Evolutionary conservation across 2,797 vertebrate species (phyloP).

Genomic region (Pygocentrus nattereri): DNA sequence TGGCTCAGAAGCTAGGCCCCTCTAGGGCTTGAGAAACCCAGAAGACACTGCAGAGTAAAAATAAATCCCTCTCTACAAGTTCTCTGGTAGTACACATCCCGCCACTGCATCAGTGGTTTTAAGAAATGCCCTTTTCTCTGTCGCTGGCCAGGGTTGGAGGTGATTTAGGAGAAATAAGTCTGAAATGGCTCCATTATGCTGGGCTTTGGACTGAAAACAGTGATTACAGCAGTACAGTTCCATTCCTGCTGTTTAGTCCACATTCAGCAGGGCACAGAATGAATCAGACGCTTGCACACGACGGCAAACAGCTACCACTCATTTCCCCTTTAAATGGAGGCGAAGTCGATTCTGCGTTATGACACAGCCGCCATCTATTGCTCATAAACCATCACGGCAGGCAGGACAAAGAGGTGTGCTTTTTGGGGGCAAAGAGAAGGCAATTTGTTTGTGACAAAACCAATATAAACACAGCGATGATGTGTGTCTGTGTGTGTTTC

Average conservation of each 20-base stretch:
- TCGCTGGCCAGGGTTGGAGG: background rate
- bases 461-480: background rate
- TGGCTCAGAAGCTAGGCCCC: too few species aligned
- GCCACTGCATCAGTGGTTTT: background rate
- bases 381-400: background rate
- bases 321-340: background rate
- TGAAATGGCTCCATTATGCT: background rate
- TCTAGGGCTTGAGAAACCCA: too few species aligned
- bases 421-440: background rate
- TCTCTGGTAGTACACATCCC: too few species aligned
- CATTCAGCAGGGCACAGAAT: background rate
- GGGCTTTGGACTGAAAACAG: background rate
- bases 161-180: background rate
- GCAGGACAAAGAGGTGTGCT: constrained; percentile 12
- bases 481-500: background rate
- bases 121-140: background rate
- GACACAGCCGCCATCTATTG: background rate
- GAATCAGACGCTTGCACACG: background rate
- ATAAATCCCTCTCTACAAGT: too few species aligned
- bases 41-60: too few species aligned
- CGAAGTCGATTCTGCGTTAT: background rate
- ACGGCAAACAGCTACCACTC: background rate
- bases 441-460: constrained; percentile 17
- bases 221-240: background rate
- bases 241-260: background rate